Base-by-base conservation (phyloP, 2,888 invertebrate species). In the Emmelina monodactyla region DNA sequence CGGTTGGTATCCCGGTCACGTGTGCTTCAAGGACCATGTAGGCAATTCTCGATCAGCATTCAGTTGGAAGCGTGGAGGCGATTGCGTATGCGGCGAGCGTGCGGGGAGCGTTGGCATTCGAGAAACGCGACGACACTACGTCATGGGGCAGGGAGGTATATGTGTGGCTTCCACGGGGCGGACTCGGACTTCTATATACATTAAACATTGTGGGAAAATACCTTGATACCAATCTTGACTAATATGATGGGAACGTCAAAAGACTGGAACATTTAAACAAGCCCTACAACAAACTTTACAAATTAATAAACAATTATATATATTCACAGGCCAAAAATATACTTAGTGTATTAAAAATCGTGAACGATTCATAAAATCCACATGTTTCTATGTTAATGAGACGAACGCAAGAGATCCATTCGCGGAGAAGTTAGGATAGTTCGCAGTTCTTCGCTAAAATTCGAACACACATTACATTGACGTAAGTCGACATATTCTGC, bases 81-180 rank as follows among this genome's bases (percentile, higher is more conserved):
- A 55, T 59, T 68, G 51, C 49, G 62, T 63, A 70, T 68, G 52
- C 70, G 43, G 41, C 22, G 39, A 46, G 45, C 39, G 47, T 36
- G 36, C 34, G 37, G 35, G 40, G 39, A 16, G 42, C 44, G 48
- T 64, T 58, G 51, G 58, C 55, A 71, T 60, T 56, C 73, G 58
- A 51, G 45, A 54, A 58, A 62, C 72, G 73, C 67, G 58, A 47
- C 53, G 47, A 49, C 66, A 57, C 75, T 73, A 76, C 76, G 76
- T 75, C 76, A 76, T 67, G 67, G 61, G 58, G 58, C 58, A 60
- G 52, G 53, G 53, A 62, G 64, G 65, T 67, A 58, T 52, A 52
- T 55, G 50, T 45, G 51, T 52, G 55, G 53, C 44, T 45, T 42
- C 31, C 22, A 73, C 70, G 72, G 51, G 57, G 30, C 48, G 72